Conservation (phyloP, 2,888 invertebrate genomes). For the Eilema sororculum region DNA sequence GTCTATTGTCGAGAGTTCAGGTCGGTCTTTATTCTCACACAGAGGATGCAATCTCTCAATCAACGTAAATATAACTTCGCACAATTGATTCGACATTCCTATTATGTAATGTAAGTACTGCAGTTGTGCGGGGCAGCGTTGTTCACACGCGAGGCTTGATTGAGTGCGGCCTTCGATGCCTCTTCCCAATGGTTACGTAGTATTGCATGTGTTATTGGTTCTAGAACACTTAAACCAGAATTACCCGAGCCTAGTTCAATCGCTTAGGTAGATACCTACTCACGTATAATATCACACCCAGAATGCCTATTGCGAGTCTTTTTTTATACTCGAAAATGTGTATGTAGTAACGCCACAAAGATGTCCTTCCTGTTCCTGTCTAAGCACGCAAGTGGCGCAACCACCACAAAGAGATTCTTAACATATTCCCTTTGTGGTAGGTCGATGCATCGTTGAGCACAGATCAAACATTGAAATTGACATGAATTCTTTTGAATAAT, state of each 20-base stretch:
- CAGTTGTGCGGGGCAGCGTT: background rate
- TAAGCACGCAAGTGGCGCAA: constrained; percentile 59
- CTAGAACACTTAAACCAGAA: too few relatives aligned
- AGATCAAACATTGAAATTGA: too few relatives aligned
- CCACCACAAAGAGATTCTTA: constrained; percentile 43
- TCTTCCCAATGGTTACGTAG: background rate
- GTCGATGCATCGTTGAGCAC: too few relatives aligned
- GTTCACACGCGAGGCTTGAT: background rate
- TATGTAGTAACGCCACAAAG: constrained; percentile 49
- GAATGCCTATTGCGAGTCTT: constrained; percentile 28
- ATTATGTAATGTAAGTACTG: background rate
- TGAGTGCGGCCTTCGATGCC: background rate
- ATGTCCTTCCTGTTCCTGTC: constrained; percentile 55
- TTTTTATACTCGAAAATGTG: too few relatives aligned
- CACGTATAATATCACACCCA: too few relatives aligned
- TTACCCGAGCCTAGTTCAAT: too few relatives aligned
- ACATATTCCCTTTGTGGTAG: constrained; percentile 41
- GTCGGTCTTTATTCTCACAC: constrained; percentile 15
- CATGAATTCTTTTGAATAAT: too few relatives aligned
- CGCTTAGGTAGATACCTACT: too few relatives aligned
- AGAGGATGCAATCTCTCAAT: constrained; percentile 26
- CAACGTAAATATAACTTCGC: constrained; percentile 27
- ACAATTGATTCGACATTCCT: constrained; percentile 23
- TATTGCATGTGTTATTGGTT: background rate
- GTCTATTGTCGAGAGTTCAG: constrained; percentile 23